phyloP scores from a whole-genome alignment of 2,113 vertebrate genomes.

The Chauna torquata region DNA sequence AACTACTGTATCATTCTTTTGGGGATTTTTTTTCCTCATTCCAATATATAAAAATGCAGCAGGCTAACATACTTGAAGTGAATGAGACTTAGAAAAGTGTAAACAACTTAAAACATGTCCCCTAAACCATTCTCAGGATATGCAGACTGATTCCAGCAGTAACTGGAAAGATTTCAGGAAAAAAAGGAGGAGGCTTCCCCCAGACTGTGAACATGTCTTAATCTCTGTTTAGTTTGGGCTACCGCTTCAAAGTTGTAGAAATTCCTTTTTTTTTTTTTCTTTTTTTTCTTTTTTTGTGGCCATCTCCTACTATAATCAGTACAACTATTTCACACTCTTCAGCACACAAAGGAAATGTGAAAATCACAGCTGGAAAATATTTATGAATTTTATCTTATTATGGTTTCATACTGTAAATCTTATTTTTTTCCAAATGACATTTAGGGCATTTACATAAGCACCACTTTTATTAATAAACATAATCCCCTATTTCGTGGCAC shows the following conservation, averaged over 20 bases:
- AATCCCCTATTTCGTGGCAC: not conserved
- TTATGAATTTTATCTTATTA: not conserved
- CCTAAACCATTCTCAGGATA: not conserved
- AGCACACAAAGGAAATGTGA: not conserved
- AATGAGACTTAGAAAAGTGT: not conserved
- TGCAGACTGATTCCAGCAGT: not conserved
- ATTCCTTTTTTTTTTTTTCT: not conserved
- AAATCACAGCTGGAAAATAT: not conserved
- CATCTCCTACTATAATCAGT: not conserved
- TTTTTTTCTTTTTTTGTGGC: too few relatives aligned
- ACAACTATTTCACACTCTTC: not conserved
- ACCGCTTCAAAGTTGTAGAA: not conserved
- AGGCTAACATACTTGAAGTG: not conserved
- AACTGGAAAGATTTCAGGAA: not conserved
- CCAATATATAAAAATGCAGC: not conserved
- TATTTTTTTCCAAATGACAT: not conserved
- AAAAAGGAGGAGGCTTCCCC: not conserved
- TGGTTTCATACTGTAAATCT: not conserved
- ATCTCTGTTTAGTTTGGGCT: not conserved
- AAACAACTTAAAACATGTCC: not conserved
- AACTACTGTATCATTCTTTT: not conserved
- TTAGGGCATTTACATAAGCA: not conserved
- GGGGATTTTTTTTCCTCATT: not conserved
- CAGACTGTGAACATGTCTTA: not conserved
- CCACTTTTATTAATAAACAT: not conserved